These are phyloP conservation scores for Geodia barretti DNA, from an alignment of 37 sponge, comb jelly and placozoan genomes.

Conservation along the genomic window DNA sequence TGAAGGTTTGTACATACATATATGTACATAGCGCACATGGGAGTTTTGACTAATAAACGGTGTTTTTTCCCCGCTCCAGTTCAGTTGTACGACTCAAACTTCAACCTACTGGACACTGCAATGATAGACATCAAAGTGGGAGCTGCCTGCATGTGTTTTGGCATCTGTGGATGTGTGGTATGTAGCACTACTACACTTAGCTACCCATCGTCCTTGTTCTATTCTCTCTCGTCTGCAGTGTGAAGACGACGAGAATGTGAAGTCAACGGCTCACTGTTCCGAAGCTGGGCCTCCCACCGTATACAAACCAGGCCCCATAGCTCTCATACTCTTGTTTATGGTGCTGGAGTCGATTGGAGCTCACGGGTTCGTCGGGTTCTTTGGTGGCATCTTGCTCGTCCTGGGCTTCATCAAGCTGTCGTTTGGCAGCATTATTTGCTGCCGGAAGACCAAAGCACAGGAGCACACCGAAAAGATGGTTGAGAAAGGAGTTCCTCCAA, in stretches of 20 bases:
- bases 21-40: neutral
- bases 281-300: conserved; percentile 50
- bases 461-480: conserved; percentile 44
- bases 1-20: conserved; percentile 50
- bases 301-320: conserved; percentile 7
- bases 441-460: conserved; percentile 76
- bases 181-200: conserved; percentile 4
- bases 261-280: conserved; percentile 1
- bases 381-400: conserved; percentile 51
- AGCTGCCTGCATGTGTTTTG: conserved; percentile 77
- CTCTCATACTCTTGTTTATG: conserved; percentile 20
- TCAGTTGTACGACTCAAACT: conserved; percentile 69
- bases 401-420: conserved; percentile 69
- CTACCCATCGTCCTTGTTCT: neutral
- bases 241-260: conserved; percentile 12
- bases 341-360: conserved; percentile 55
- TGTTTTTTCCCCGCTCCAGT: conserved; percentile 31
- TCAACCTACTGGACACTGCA: conserved; percentile 61
- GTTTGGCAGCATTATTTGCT: conserved; percentile 69
- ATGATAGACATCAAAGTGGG: conserved; percentile 57
- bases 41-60: neutral
- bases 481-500: conserved; percentile 43
- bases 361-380: conserved; percentile 59
- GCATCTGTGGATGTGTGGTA: conserved; percentile 78
- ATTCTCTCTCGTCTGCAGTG: neutral